Evolutionary conservation across 2,888 invertebrate species (phyloP), one percentile per base, ranked within the genome.

Genomic region (Pristionchus mayeri): DNA sequence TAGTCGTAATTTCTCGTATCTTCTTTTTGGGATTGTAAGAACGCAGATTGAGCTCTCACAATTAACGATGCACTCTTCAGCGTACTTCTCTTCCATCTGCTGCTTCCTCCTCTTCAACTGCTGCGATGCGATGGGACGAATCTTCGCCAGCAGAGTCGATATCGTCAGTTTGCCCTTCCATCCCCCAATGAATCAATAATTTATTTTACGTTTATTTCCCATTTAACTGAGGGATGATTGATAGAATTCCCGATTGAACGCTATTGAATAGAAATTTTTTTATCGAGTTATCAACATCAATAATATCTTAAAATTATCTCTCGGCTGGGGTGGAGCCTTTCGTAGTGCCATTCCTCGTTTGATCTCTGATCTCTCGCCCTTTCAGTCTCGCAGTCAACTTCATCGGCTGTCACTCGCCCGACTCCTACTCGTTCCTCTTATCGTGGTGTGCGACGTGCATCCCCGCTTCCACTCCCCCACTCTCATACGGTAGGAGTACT

Each of bases 31-130:
- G n/a, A n/a, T n/a, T n/a, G n/a, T n/a, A n/a, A n/a, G n/a, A n/a
- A n/a, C n/a, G n/a, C n/a, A n/a, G 44, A 44, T 44, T 13, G 13
- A 44, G 6, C 44, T 9, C 44, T 44, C 7, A 44, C 44, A 44
- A 44, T 44, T 44, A 44, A 9, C 44, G 13, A 44, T 44, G 7
- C 44, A n/a, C 44, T n/a, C n/a, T 75, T 81, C 80, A 89, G 89
- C 85, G 2, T 90, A 89, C 71, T 90, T 89, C 87, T 87, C 89
- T 1, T 84, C 89, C 0, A 85, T 90, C 44, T 87, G 86, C 80
- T 88, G 88, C 27, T 90, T 90, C 76, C 86, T 90, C 18, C 86
- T 88, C 34, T 90, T 87, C 86, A 90, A 88, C 52, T 54, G 85
- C n/a, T 87, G 88, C 18, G 90, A 90, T 81, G 83, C 86, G 37